Base-by-base conservation (phyloP, 2,113 vertebrate species). In the Balaeniceps rex region DNA sequence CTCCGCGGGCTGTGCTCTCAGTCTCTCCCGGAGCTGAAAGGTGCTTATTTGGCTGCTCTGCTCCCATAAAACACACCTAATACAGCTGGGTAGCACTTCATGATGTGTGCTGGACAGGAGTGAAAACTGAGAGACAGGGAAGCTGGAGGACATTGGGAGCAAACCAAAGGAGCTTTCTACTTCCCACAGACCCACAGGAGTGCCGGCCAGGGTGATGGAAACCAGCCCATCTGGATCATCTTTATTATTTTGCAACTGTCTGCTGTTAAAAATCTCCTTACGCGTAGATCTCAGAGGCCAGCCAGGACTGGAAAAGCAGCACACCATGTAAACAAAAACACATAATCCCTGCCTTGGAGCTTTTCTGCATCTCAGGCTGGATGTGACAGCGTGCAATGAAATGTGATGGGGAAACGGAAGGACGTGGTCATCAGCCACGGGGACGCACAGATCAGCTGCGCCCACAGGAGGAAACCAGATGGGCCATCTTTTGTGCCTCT, bases 1-100 rank as follows among this genome's bases (percentile, higher is more conserved):
- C 15, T 26, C n/a, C 3, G 0, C 0, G 0, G 38, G 5, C 14
- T 23, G 11, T 38, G 42, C 51, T 76, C n/a, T 40, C 42, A 29
- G 9, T 34, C 23, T 33, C 31, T 55, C 26, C 47, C 3, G 1
- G 64, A 64, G 31, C 13, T 28, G 28, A 38, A 71, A 65, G 49
- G 17, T 31, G 14, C 7, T 71, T 26, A 13, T 52, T 65, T 40
- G 58, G 34, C 34, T 47, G 44, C 71, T 71, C 52, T 19, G 10
- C 66, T 84, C n/a, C 26, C 26, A 22, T 13, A 24, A 77, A 65
- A 19, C 13, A 21, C 10, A 31, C 11, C 49, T 22, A 3, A 26
- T 42, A 24, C 17, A 23, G 4, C 51, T 38, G 44, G 29, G 58
- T n/a, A 60, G 22, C 21, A 57, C 38, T 54, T 36, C 29, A 4